These are phyloP conservation scores for Carettochelys insculpta DNA, from an alignment of 2,113 vertebrate species.

Conservation along the genomic window DNA sequence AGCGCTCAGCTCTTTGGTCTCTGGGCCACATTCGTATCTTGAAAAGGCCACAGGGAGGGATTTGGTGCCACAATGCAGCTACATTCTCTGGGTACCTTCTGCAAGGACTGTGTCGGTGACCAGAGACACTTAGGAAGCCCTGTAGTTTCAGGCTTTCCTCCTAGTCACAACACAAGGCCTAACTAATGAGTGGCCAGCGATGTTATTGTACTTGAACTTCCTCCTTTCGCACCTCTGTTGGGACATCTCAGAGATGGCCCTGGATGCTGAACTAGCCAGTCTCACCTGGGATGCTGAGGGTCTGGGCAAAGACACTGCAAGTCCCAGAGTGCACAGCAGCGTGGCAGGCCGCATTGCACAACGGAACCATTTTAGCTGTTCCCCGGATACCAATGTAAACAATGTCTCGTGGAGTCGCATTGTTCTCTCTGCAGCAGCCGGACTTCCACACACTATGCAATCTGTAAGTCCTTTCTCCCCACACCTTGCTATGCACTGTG, in stretches of 20 bases:
- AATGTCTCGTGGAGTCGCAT: not conserved
- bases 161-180: not conserved
- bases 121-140: not conserved
- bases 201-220: not conserved
- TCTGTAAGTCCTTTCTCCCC: not conserved
- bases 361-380: not conserved
- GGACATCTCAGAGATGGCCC: not conserved
- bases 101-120: not conserved
- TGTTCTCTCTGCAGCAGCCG: rapidly evolving
- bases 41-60: not conserved
- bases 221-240: not conserved
- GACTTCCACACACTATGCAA: not conserved
- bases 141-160: rapidly evolving
- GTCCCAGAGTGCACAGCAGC: not conserved
- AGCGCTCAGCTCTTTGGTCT: not conserved
- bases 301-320: rapidly evolving
- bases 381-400: not conserved
- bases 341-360: rapidly evolving
- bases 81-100: not conserved
- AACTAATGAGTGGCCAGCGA: not conserved
- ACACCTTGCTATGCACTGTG: not conserved
- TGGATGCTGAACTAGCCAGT: not conserved
- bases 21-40: not conserved
- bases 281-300: not conserved
- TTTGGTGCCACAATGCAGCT: rapidly evolving